Conservation (phyloP, 2,797 vertebrate genomes). For the Mus minutoides region DNA sequence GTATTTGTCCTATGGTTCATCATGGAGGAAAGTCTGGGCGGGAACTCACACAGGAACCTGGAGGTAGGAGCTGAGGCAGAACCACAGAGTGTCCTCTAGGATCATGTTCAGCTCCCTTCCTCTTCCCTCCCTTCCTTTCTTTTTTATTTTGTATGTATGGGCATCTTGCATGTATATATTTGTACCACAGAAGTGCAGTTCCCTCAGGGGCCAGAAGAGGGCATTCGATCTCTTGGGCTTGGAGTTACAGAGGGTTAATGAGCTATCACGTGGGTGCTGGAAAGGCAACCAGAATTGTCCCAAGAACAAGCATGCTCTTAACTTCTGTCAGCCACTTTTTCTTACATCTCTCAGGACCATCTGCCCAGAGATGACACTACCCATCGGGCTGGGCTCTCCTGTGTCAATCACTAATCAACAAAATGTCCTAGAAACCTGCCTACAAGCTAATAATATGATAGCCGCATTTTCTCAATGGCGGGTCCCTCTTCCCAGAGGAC, state of each 20-base stretch:
- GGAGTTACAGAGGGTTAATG: not conserved
- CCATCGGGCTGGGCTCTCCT: not conserved
- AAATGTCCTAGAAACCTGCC: not conserved
- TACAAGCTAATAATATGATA: too few relatives aligned
- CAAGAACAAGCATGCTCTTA: not conserved
- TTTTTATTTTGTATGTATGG: not conserved
- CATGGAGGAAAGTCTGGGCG: not conserved
- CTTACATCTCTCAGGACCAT: not conserved
- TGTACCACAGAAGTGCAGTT: not conserved
- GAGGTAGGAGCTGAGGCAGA: not conserved
- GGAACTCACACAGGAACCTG: not conserved
- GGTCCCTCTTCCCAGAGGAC: not conserved
- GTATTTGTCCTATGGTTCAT: not conserved
- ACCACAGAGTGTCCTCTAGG: not conserved
- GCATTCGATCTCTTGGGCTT: not conserved
- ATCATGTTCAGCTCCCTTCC: not conserved
- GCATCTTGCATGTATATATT: not conserved
- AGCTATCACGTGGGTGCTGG: not conserved
- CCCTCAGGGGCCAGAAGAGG: not conserved
- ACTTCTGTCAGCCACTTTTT: not conserved
- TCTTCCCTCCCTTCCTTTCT: not conserved
- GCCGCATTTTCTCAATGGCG: not conserved
- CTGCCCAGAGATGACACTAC: not conserved
- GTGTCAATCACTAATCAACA: not conserved
- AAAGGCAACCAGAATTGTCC: not conserved